phyloP scores from a whole-genome alignment of 2,113 vertebrate species.

The Colossoma macropomum region DNA sequence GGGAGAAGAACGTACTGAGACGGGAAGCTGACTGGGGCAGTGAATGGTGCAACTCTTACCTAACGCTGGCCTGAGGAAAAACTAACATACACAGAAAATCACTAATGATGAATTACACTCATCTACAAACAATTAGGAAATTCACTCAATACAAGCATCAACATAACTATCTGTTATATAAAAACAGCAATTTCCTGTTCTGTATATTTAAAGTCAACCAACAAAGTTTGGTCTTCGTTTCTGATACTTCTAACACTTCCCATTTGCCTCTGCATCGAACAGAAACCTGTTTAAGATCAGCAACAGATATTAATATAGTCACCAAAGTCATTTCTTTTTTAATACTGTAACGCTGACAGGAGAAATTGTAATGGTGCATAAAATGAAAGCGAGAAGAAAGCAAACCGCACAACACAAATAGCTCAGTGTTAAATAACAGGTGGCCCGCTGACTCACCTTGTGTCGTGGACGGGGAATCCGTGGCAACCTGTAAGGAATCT shows the following conservation, averaged over 20 bases:
- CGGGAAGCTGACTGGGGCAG: background rate
- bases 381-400: background rate
- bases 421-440: background rate
- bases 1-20: background rate
- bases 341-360: background rate
- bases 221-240: background rate
- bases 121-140: background rate
- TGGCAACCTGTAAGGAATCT: conserved; percentile 78
- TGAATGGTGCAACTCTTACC: background rate
- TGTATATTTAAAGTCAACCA: background rate
- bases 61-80: background rate
- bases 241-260: background rate
- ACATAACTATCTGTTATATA: too few relatives aligned
- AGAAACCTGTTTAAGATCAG: too few relatives aligned
- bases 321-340: background rate
- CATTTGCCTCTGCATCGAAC: background rate
- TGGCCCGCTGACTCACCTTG: conserved; percentile 69
- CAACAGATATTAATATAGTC: too few relatives aligned
- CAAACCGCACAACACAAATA: background rate
- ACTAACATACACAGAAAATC: background rate
- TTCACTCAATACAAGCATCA: background rate
- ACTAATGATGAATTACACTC: background rate
- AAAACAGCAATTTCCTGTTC: background rate
- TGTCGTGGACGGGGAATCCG: conserved; percentile 91
- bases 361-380: background rate